Base-by-base conservation (phyloP, 2,797 vertebrate species). In the Melanotaenia boesemani region DNA sequence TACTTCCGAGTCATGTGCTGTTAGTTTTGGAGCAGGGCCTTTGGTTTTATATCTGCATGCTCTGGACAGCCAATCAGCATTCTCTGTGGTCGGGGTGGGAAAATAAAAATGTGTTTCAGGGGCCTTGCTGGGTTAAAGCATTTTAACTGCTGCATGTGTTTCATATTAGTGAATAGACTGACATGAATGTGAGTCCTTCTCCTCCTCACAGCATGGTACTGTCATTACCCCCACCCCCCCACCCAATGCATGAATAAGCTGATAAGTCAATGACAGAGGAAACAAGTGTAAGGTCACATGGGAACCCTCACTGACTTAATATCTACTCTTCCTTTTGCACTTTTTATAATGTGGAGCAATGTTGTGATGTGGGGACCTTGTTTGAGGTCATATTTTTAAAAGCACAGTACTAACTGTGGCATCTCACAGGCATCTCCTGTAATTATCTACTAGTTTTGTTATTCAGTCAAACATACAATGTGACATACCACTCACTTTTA, bases 41-140 rank as follows among this genome's bases (percentile, higher is more conserved):
- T 60, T 70, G 60, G 63, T 87, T 70, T 74, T 20, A 46, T 86
- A 90, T 88, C 84, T 95, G 97, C 96, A 97, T 97, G 96, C 89
- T 85, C 69, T 85, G 91, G 87, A 91, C 86, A 91, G 88, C 84
- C 88, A 85, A 81, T 86, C 85, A 81, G 85, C 87, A 87, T 88
- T 91, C 79, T 81, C 71, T 2, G 15, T 74, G 59, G 74, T 60
- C 56, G 67, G 64, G 70, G 22, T 41, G 18, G 55, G 36, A 44
- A 28, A 1, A 8, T 34, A 9, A 55, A 26, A 70, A 63, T 11
- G 34, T 32, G 52, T 32, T 65, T 10, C 3, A 20, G n/a, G 16
- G 15, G 58, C 15, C 46, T 61, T 20, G 30, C 68, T 5, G 30
- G 36, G 44, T 60, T 46, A 5, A 30, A 63, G 67, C 71, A 9